Evolutionary conservation across 1,140 invertebrate species (phyloP), one percentile per base, ranked within the genome.

Genomic region (Belonocnema kinseyi): DNA sequence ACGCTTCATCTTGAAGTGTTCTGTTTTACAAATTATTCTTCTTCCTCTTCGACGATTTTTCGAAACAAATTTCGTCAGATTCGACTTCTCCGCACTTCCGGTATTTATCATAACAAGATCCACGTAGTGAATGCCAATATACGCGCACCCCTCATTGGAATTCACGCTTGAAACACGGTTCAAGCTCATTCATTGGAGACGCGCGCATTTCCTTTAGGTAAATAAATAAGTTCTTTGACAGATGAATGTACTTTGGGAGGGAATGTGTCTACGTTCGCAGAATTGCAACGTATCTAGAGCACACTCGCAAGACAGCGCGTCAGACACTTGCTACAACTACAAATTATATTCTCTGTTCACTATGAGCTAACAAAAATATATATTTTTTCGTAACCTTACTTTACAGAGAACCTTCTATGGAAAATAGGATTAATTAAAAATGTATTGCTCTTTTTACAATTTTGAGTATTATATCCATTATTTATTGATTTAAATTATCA

Each of bases 251-350:
- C 61, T 66, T 78, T 76, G 56, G 71, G 66, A 56, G 74, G 40
- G 81, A 78, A 82, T 81, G 79, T 74, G 81, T 79, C 50, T 75
- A 82, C 79, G 79, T 77, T 73, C 40, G 79, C 81, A 76, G 16
- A 74, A 78, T 77, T 76, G 71, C 61, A 73, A 76, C 79, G 53
- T 75, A 72, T 73, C 72, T 73, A 51, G 26, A 19, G 52, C 50
- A 17, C 77, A 78, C 3, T 53, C 40, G n/a, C 14, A 61, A 78
- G 50, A 74, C 52, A 51, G 56, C 40, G 16, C 46, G 51, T 72
- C 16, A 75, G 21, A 72, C 72, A 40, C 66, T 50, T 61, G 50
- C 51, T 73, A 16, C 66, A 26, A 21, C 8, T 16, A 61, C 74
- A 75, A 66, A 72, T 53, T 72, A 7, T 72, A 26, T 53, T 66